These are phyloP conservation scores for Sarotherodon lohbergeri DNA, from an alignment of 2,113 vertebrate species.

Conservation along the genomic window DNA sequence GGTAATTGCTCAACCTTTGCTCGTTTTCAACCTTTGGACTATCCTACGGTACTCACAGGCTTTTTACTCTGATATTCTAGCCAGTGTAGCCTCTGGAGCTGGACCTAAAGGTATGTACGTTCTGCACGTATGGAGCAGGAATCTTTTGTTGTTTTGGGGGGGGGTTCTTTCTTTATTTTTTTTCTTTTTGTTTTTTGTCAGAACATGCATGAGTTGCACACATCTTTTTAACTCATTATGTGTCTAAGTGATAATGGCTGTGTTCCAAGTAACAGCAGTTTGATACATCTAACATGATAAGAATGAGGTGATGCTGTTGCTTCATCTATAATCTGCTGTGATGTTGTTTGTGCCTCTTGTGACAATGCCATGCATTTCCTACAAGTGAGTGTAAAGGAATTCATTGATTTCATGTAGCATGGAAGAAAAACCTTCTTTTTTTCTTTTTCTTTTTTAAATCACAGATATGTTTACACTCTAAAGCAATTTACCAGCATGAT, in stretches of 20 bases:
- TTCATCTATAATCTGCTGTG: neutral
- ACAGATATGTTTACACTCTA: neutral
- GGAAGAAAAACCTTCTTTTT: neutral
- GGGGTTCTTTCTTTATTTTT: fast-evolving
- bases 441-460: too few species aligned
- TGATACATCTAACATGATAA: neutral
- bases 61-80: neutral
- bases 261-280: neutral
- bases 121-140: neutral
- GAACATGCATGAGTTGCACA: neutral
- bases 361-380: neutral
- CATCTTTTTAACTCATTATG: neutral
- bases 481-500: neutral
- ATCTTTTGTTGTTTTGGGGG: neutral
- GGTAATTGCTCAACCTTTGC: constrained; percentile 71
- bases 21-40: constrained; percentile 56
- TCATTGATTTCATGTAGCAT: neutral
- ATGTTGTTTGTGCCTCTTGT: neutral
- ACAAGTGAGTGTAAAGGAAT: neutral
- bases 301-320: neutral
- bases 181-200: neutral
- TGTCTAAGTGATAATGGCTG: neutral
- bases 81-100: constrained; percentile 23
- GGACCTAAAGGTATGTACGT: constrained; percentile 38
- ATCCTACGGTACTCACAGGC: neutral